Evolutionary conservation across 2,888 invertebrate species (phyloP).

Genomic region (Coelogynopora nodosa): DNA sequence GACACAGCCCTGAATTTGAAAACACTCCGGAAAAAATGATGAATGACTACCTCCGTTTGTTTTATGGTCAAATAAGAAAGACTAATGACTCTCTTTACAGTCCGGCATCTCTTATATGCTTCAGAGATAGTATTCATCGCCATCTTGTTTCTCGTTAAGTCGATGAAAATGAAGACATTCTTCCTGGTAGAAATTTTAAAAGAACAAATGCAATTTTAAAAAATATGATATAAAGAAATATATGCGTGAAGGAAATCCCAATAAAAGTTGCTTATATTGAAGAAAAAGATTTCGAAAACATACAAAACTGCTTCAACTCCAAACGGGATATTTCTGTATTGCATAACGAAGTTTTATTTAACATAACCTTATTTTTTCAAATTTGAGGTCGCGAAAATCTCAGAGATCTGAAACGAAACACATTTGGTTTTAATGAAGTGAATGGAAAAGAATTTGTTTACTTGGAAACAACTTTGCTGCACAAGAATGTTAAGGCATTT

Average conservation of each 20-base stretch:
- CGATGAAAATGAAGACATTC: not conserved
- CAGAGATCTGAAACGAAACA: not conserved
- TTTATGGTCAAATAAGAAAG: not conserved
- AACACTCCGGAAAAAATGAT: not conserved
- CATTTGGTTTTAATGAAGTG: not conserved
- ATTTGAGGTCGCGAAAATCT: not conserved
- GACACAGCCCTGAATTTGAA: not conserved
- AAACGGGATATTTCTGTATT: not conserved
- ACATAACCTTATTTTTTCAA: not conserved
- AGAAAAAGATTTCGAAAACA: not conserved
- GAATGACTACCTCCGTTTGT: not conserved
- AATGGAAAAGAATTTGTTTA: not conserved
- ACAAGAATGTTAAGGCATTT: not conserved
- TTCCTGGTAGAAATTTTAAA: not conserved
- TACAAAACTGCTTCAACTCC: not conserved
- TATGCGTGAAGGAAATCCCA: not conserved
- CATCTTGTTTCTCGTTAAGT: too few species aligned
- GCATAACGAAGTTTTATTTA: not conserved
- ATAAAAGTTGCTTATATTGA: not conserved
- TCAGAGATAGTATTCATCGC: too few species aligned
- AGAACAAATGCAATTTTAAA: not conserved
- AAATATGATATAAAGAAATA: not conserved
- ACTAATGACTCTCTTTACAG: not conserved
- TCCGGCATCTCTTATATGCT: not conserved
- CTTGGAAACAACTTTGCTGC: not conserved